phyloP scores from a whole-genome alignment of 1,140 invertebrate genomes.

The Eupristina koningsbergeri region DNA sequence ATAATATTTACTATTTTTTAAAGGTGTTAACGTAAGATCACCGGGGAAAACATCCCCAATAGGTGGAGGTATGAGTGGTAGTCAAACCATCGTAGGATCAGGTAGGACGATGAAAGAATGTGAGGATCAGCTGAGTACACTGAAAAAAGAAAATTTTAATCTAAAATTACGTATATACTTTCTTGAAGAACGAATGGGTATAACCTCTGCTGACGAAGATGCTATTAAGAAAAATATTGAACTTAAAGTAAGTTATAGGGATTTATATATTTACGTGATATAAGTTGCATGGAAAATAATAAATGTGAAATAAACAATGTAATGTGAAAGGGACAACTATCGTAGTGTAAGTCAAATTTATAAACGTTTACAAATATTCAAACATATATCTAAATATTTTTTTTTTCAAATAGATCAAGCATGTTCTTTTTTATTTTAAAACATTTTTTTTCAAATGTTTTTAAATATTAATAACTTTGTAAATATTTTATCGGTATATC shows the following conservation, averaged over 20 bases:
- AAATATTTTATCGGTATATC: too few relatives aligned
- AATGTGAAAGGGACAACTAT: too few relatives aligned
- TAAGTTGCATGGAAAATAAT: too few relatives aligned
- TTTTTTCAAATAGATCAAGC: too few relatives aligned
- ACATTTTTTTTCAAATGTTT: too few relatives aligned
- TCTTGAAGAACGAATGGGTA: conserved; percentile 87
- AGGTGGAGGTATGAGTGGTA: conserved; percentile 52
- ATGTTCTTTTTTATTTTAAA: too few relatives aligned
- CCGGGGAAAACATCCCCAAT: conserved; percentile 60
- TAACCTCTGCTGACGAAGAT: conserved; percentile 76
- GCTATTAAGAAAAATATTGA: conserved; percentile 84
- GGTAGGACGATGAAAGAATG: conserved; percentile 90
- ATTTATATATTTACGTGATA: too few relatives aligned
- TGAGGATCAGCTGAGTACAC: conserved; percentile 86
- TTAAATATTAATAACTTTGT: too few relatives aligned
- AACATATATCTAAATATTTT: too few relatives aligned
- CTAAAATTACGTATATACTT: conserved; percentile 92
- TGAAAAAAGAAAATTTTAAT: conserved; percentile 94
- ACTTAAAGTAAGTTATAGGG: conserved; percentile 77
- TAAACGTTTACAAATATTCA: too few relatives aligned
- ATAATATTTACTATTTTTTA: neutral
- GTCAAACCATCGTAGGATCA: conserved; percentile 63
- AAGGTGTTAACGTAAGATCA: conserved; percentile 61
- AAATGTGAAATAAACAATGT: too few relatives aligned
- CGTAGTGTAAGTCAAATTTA: too few relatives aligned